These are phyloP conservation scores for Lutjanus campechanus DNA, from an alignment of 2,797 vertebrate genomes.

Conservation along the genomic window DNA sequence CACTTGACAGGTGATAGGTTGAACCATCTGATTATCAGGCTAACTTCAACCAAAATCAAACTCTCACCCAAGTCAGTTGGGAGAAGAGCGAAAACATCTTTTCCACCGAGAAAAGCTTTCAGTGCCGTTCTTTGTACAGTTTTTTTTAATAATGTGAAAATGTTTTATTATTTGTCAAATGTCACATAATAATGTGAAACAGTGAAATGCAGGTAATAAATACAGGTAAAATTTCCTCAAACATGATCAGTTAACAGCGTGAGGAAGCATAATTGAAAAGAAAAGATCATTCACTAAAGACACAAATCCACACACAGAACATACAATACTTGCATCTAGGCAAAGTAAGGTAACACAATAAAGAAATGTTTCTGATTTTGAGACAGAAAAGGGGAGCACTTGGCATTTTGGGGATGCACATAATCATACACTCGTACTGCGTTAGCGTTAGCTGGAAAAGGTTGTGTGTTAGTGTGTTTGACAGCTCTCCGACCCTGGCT, in stretches of 20 bases:
- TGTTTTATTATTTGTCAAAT: not conserved
- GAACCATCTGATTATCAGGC: too few species aligned
- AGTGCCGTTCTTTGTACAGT: too few species aligned
- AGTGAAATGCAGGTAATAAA: not conserved
- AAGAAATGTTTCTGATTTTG: constrained; percentile 39
- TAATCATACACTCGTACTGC: constrained; percentile 60
- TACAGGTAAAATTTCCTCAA: too few species aligned
- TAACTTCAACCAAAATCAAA: too few species aligned
- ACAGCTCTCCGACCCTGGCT: constrained; percentile 71
- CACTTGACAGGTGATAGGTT: too few species aligned
- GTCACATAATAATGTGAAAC: not conserved
- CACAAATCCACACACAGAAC: constrained; percentile 8
- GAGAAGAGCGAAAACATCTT: too few species aligned
- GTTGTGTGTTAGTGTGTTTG: constrained; percentile 80
- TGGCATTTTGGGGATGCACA: constrained; percentile 73
- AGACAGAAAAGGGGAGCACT: constrained; percentile 53
- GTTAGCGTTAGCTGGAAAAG: constrained; percentile 74
- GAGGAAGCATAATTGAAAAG: not conserved
- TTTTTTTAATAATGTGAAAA: too few species aligned
- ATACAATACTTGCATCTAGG: constrained; percentile 18
- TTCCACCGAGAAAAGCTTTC: too few species aligned
- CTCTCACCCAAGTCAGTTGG: too few species aligned
- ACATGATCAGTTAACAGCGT: not conserved
- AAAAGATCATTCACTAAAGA: not conserved
- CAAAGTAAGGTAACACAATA: constrained; percentile 29